Base-by-base conservation (phyloP, 2,113 vertebrate species). In the Platichthys flesus region DNA sequence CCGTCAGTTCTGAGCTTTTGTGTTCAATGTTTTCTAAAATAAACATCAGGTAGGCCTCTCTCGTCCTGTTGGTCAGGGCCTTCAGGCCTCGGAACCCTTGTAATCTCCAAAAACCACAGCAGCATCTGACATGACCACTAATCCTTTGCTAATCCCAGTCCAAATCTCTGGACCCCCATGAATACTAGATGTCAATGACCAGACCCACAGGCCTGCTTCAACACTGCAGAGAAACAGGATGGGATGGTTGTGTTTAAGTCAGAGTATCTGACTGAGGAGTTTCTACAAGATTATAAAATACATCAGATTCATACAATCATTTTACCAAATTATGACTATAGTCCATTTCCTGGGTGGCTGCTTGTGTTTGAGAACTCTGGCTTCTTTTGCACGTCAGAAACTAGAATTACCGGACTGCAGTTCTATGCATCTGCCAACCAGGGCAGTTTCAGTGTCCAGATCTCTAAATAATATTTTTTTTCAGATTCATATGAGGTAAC, bases 101-200 rank as follows among this genome's bases (percentile, higher is more conserved):
- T 90, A 87, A 91, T 89, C 88, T 71, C 71, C 31, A 51, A 28
- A 74, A 87, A 84, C 67, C 35, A 14, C 82, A 78, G 57, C 74
- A 67, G 79, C 83, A 78, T 89, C 73, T 68, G 82, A 89, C 85
- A 85, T 61, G 58, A 85, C 15, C 79, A 60, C 67, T 92, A 90
- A 93, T 92, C 90, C 73, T 60, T 63, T 12, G 69, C 51, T 90
- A 89, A 93, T 92, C 86, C 83, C 47, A 42, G 49, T 68, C 60
- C 71, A 81, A 88, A 87, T 85, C 85, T 76, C 78, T 57, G 16
- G 63, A 70, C 67, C 75, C 79, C 75, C 80, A 14, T 4, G 42
- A 81, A 77, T n/a, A 58, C 40, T 47, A 52, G 77, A 49, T 49
- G 78, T 79, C 60, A 42, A 37, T 14, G 63, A 73, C 4, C 42